Conservation (phyloP, 2,797 vertebrate genomes). For the Lacerta agilis region DNA sequence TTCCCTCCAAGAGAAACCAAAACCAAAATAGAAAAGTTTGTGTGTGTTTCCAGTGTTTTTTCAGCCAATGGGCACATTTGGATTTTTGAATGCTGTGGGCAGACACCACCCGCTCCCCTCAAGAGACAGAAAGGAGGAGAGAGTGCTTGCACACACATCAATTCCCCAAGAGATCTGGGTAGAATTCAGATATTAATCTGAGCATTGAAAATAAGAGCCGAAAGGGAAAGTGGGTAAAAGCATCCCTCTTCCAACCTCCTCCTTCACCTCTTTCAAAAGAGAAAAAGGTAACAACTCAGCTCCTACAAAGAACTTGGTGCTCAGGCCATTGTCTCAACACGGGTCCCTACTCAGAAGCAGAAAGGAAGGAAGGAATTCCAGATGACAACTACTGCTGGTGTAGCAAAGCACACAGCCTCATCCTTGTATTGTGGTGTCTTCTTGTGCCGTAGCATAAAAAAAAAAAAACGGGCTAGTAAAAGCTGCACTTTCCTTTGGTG, state of each 20-base stretch:
- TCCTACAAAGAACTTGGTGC: background rate
- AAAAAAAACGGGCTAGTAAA: background rate
- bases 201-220: too few species aligned
- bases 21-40: background rate
- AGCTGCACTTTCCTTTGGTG: background rate
- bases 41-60: background rate
- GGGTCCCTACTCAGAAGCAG: background rate
- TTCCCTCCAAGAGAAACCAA: background rate
- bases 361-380: background rate
- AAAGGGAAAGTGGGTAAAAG: too few species aligned
- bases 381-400: background rate
- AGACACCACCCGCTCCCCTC: too few species aligned
- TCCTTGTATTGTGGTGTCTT: background rate
- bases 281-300: background rate
- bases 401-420: background rate
- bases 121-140: too few species aligned
- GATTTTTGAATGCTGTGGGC: too few species aligned
- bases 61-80: too few species aligned
- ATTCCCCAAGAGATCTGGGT: too few species aligned
- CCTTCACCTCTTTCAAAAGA: too few species aligned
- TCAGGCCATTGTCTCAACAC: background rate
- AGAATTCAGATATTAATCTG: too few species aligned
- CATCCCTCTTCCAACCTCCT: too few species aligned
- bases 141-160: too few species aligned
- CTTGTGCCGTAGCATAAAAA: background rate